Conservation (phyloP, 2,113 vertebrate species). For the Panurus biarmicus region DNA sequence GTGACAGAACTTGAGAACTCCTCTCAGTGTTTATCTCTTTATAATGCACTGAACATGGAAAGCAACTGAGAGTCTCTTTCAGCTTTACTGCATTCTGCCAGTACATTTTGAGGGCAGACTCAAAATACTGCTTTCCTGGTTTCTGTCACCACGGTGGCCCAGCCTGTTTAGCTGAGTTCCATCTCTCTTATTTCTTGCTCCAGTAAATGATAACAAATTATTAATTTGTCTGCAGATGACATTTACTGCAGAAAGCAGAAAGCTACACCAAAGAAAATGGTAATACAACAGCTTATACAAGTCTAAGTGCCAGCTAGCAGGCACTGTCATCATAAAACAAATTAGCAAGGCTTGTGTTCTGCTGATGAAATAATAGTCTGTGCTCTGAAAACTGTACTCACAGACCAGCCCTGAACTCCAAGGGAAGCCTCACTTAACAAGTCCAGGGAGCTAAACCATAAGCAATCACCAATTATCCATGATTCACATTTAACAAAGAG, state of each 20-base stretch:
- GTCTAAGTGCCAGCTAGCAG: not conserved
- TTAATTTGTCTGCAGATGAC: conserved; percentile 30
- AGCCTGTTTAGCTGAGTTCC: not conserved
- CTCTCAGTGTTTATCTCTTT: not conserved
- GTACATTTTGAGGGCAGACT: not conserved
- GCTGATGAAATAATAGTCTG: conserved; percentile 13
- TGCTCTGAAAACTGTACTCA: not conserved
- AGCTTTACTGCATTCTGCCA: not conserved
- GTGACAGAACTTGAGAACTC: not conserved
- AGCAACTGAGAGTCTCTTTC: not conserved
- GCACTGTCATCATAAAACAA: conserved; percentile 13
- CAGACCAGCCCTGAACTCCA: not conserved
- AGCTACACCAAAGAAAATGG: not conserved
- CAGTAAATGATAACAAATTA: conserved; percentile 35
- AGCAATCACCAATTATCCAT: not conserved
- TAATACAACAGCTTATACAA: conserved; percentile 1
- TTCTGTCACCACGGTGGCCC: not conserved
- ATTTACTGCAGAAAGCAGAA: conserved; percentile 33
- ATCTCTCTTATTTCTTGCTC: not conserved
- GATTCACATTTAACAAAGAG: conserved; percentile 12
- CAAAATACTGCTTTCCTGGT: not conserved
- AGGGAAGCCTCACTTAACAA: not conserved
- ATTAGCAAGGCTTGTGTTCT: not conserved
- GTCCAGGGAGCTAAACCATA: not conserved
- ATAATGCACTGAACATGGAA: not conserved